These are phyloP conservation scores for Cardinalis cardinalis DNA, from an alignment of 2,113 vertebrate species.

Conservation along the genomic window DNA sequence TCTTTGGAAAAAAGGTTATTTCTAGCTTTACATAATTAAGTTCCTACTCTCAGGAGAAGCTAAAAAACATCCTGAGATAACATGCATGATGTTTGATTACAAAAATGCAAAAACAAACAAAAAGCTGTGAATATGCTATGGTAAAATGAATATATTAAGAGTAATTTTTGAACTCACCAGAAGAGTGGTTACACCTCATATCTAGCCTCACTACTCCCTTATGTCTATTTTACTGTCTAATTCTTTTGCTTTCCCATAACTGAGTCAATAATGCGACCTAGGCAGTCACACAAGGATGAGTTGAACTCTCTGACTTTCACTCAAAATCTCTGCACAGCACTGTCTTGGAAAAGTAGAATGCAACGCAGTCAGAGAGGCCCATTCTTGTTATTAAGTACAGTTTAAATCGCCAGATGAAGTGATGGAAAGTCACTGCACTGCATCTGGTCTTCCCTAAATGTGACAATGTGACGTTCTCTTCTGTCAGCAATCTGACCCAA, in stretches of 20 bases:
- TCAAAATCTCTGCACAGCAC: background rate
- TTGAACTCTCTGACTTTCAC: background rate
- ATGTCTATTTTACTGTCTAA: background rate
- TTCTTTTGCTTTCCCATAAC: background rate
- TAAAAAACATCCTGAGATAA: accelerated
- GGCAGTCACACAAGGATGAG: background rate
- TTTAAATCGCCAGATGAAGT: background rate
- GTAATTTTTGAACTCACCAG: background rate
- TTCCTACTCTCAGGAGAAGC: background rate
- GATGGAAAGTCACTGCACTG: background rate
- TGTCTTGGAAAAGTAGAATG: background rate
- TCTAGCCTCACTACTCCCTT: background rate
- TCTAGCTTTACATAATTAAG: background rate
- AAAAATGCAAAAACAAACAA: background rate
- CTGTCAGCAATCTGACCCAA: background rate
- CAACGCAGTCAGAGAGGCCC: background rate
- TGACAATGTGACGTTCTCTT: background rate
- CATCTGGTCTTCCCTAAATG: background rate
- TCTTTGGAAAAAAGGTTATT: background rate
- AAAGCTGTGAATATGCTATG: background rate
- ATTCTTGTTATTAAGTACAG: background rate
- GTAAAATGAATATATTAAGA: background rate
- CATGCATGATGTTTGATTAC: background rate
- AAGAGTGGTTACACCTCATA: background rate
- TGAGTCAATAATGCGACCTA: background rate